Evolutionary conservation across 2,888 invertebrate species (phyloP), one percentile per base, ranked within the genome.

Genomic region (Polydrusus cervinus): DNA sequence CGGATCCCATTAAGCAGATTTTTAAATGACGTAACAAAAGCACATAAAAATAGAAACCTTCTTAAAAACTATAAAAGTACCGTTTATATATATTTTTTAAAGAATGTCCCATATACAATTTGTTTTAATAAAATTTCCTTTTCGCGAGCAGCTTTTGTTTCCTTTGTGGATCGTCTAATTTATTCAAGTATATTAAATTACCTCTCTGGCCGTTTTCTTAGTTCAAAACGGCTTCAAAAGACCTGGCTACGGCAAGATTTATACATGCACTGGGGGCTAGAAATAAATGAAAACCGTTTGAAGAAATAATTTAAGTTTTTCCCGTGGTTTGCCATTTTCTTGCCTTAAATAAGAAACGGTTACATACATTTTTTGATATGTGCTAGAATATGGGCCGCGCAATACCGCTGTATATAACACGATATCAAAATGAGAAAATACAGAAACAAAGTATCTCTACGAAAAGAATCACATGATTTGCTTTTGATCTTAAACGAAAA

Each of bases 91-190:
- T 5, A 20, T 16, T 68, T 68, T 57, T 14, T 7, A 14, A 8
- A 47, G 69, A 69, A 69, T 38, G 47, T 38, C 69, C 40, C 61
- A 64, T 43, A 45, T 20, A 55, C 71, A 71, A 65, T 71, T 71
- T 65, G 71, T 71, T 71, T 71, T 71, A 71, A 71, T 71, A 71
- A 71, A 71, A 71, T 71, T 71, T 71, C 57, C 65, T 65, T 69
- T 65, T 45, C 71, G 71, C 64, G 57, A 47, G 47, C 71, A 45
- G 65, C 64, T 71, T 71, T 71, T 71, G 71, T 71, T 71, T 65
- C 71, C 65, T 71, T 71, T 71, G 65, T 53, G 71, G 71, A 71
- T 71, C 55, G 65, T 71, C 65, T 71, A 71, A 71, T 71, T 71
- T 71, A 71, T 71, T 71, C 65, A 65, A 65, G 55, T 71, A 71